Conservation (phyloP, 2,888 invertebrate genomes). For the Drosophila borborema region DNA sequence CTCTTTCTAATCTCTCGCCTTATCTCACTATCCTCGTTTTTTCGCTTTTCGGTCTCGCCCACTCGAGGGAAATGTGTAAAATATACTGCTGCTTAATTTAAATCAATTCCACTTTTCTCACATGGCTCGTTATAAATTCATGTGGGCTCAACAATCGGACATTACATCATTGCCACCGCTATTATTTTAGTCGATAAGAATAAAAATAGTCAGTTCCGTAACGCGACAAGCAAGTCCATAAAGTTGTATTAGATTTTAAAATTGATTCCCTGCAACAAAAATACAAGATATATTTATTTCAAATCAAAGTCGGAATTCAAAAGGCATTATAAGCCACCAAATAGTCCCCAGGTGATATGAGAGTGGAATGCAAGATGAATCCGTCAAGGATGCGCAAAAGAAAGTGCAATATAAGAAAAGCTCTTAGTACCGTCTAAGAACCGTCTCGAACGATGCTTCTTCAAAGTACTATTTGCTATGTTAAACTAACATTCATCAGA, state of each 20-base stretch:
- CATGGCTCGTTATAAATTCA: slow-evolving; percentile 34
- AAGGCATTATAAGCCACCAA: slow-evolving; percentile 37
- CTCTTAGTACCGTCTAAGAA: not conserved
- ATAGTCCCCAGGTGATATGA: slow-evolving; percentile 46
- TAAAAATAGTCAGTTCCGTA: slow-evolving; percentile 56
- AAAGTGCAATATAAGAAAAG: not conserved
- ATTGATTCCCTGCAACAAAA: slow-evolving; percentile 72
- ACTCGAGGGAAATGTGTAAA: slow-evolving; percentile 15
- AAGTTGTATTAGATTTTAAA: slow-evolving; percentile 44
- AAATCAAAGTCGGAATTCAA: slow-evolving; percentile 42
- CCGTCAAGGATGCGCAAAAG: slow-evolving; percentile 63
- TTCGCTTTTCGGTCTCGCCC: slow-evolving; percentile 1
- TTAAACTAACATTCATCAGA: slow-evolving; percentile 77
- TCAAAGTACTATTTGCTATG: slow-evolving; percentile 58
- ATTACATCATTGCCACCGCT: slow-evolving; percentile 13
- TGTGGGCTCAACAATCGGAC: slow-evolving; percentile 42
- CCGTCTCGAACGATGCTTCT: slow-evolving; percentile 49
- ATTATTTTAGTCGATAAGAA: slow-evolving; percentile 34
- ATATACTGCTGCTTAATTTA: slow-evolving; percentile 10
- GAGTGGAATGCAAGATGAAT: slow-evolving; percentile 45
- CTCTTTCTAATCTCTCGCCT: not conserved
- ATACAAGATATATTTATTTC: slow-evolving; percentile 55
- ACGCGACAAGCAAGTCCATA: slow-evolving; percentile 48
- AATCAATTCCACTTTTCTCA: slow-evolving; percentile 24
- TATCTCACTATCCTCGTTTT: not conserved